Evolutionary conservation across 2,797 vertebrate genomes (phyloP), one percentile per base, ranked within the genome.

Genomic region (Siniperca undulata): DNA sequence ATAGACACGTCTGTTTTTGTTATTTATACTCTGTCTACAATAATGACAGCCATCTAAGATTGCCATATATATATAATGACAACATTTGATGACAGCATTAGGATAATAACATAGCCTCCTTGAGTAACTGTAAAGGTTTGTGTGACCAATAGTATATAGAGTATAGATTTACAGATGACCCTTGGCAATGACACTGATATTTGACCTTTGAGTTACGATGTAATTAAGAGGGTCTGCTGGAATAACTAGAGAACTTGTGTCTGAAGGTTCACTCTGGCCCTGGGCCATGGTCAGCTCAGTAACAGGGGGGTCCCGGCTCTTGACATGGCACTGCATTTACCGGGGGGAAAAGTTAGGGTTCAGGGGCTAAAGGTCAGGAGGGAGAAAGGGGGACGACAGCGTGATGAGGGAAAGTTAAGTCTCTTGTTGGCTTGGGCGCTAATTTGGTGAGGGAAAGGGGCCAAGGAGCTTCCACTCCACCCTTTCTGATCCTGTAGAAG

Each of bases 391-490:
- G 66, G 56, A 34, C 2, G 1, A 62, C 4, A 11, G 76, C 8
- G 11, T 61, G 82, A 89, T 66, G 69, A 80, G 79, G 78, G 78
- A 81, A 72, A 52, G 79, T 77, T 22, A n/a, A 73, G 86, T 76
- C 69, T 86, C 80, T 78, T 50, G 79, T 81, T 20, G 30, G 80
- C 46, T 50, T 20, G 5, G 70, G 87, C 19, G 84, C 80, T 88
- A 91, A 94, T 93, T 90, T 89, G 85, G 70, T 88, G 74, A 85
- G 81, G 84, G 83, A 76, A 83, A 74, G 44, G 70, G 85, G 85
- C 77, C 74, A 79, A 64, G 36, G 60, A 69, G 74, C 71, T 72
- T 74, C 64, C 77, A n/a, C 59, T 80, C 68, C 62, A 56, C 64
- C 66, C 74, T 70, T 61, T 77, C 74, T 27, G 65, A 80, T 74